phyloP scores from a whole-genome alignment of 2,888 invertebrate species.

The Margaritifera margaritifera region DNA sequence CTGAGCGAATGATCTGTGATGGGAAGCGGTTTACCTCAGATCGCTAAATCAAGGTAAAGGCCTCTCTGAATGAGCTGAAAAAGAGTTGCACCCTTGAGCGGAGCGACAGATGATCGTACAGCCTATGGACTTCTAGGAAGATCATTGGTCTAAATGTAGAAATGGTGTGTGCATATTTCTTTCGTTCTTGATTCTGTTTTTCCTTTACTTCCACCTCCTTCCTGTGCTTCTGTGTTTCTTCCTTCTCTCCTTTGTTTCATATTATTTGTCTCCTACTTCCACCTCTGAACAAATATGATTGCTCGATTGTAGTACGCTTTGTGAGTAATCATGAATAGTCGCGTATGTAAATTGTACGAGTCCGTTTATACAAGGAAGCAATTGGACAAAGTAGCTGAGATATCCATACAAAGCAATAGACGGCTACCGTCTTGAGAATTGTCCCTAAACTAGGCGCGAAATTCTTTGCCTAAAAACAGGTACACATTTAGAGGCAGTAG shows the following conservation, averaged over 20 bases:
- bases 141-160: slow-evolving; percentile 83
- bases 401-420: too few species aligned
- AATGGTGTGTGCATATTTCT: slow-evolving; percentile 73
- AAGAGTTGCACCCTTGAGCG: slow-evolving; percentile 28
- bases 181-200: neutral
- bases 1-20: slow-evolving; percentile 22
- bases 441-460: too few species aligned
- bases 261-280: neutral
- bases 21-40: slow-evolving; percentile 16
- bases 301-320: too few species aligned
- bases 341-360: too few species aligned
- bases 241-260: neutral
- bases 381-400: too few species aligned
- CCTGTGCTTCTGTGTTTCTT: neutral
- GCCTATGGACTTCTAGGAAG: slow-evolving; percentile 77
- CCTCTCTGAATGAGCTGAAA: slow-evolving; percentile 29
- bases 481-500: too few species aligned
- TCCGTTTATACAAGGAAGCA: too few species aligned
- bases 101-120: slow-evolving; percentile 77
- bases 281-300: neutral
- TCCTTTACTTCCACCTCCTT: neutral
- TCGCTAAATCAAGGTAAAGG: slow-evolving; percentile 10
- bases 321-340: too few species aligned
- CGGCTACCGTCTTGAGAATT: too few species aligned
- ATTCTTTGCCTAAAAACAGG: too few species aligned